phyloP scores from a whole-genome alignment of 1,140 invertebrate genomes.

The Amphibalanus amphitrite region DNA sequence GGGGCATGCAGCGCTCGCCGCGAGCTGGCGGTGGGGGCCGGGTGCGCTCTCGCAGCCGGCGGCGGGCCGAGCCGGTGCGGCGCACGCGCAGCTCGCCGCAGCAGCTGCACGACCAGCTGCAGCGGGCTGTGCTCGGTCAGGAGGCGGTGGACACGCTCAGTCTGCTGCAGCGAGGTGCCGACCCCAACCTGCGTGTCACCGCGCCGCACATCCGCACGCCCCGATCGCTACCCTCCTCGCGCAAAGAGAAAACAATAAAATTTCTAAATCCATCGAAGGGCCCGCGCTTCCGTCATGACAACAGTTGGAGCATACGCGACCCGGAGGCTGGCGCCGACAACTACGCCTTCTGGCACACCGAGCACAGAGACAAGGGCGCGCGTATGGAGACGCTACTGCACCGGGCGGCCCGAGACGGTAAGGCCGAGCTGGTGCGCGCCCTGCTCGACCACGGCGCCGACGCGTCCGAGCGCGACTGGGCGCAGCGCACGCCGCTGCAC shows the following conservation, averaged over 20 bases:
- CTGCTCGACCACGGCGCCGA: background rate
- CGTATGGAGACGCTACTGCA: background rate
- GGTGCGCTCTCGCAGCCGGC: no score
- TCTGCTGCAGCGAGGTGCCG: background rate
- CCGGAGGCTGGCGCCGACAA: background rate
- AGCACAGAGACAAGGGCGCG: background rate
- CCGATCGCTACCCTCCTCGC: background rate
- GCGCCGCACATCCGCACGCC: no score
- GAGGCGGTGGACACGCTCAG: background rate
- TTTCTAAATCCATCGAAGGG: no score
- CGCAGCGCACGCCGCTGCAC: background rate
- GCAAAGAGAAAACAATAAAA: no score
- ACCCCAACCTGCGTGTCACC: background rate
- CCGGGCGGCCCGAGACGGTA: no score
- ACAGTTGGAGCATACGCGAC: background rate
- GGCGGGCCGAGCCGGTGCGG: background rate
- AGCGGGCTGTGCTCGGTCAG: background rate
- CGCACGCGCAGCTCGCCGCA: background rate
- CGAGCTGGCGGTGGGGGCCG: no score
- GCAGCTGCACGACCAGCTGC: background rate
- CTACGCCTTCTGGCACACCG: background rate
- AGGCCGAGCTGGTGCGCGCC: background rate
- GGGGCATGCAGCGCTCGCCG: no score
- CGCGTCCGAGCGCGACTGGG: background rate
- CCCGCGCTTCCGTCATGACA: background rate